Evolutionary conservation across 2,797 vertebrate species (phyloP).

Genomic region (Spinus olivaceus): DNA sequence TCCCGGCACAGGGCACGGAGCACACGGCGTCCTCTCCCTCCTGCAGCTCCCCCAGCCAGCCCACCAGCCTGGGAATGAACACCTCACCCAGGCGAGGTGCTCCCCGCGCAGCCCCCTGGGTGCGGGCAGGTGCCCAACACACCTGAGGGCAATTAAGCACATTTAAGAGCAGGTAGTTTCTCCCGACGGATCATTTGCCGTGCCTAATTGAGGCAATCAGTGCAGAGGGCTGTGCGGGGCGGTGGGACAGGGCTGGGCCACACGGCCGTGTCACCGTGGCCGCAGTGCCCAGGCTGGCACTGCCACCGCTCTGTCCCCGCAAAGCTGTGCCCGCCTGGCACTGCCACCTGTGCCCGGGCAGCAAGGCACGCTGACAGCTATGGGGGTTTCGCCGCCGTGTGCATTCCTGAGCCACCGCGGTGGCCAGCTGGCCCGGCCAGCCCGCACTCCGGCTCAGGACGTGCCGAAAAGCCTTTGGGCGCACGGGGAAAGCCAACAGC

Average conservation of each 20-base stretch:
- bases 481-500: neutral
- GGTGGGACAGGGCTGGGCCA: neutral
- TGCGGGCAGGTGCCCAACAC: rapidly evolving
- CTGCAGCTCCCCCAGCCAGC: rapidly evolving
- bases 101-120: rapidly evolving
- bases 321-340: neutral
- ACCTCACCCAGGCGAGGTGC: rapidly evolving
- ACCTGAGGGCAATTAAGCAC: neutral
- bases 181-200: rapidly evolving
- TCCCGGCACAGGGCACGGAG: rapidly evolving
- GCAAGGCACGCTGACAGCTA: neutral
- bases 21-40: rapidly evolving
- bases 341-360: rapidly evolving
- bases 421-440: rapidly evolving
- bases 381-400: neutral
- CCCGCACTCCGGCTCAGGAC: neutral
- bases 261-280: rapidly evolving
- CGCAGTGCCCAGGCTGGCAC: rapidly evolving
- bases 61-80: rapidly evolving
- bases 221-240: neutral
- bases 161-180: neutral
- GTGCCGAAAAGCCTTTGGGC: rapidly evolving
- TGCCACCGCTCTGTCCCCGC: neutral
- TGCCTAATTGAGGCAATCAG: rapidly evolving
- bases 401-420: rapidly evolving